Evolutionary conservation across 2,113 vertebrate species (phyloP).

Genomic region (Parus major): DNA sequence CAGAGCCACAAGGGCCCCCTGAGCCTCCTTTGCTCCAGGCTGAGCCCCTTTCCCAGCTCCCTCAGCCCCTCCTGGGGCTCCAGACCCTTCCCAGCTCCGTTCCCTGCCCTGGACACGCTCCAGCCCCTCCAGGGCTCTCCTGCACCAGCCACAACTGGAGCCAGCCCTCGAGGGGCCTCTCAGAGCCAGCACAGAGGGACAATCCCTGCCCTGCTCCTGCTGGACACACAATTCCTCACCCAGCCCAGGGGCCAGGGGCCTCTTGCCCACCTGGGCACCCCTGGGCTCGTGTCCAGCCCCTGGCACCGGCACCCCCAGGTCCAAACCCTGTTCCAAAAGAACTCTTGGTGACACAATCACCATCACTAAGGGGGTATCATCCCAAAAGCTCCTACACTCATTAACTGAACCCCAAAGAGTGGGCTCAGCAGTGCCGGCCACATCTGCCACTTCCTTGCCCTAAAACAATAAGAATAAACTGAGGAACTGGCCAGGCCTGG

Average conservation of each 20-base stretch:
- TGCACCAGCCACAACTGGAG: background rate
- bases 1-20: background rate
- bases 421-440: background rate
- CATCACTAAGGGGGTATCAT: background rate
- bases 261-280: background rate
- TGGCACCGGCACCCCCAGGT: background rate
- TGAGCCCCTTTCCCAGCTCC: background rate
- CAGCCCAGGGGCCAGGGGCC: background rate
- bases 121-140: background rate
- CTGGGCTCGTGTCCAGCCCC: background rate
- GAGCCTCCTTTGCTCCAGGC: background rate
- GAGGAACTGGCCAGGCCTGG: fast-evolving
- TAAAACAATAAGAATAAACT: background rate
- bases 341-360: background rate
- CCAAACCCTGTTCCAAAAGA: background rate
- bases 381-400: background rate
- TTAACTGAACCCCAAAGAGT: background rate
- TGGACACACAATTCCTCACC: background rate
- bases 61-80: background rate
- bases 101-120: background rate
- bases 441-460: fast-evolving
- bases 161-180: background rate
- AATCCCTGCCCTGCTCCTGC: background rate
- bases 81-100: background rate
- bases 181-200: background rate